Evolutionary conservation across 2,797 vertebrate species (phyloP).

Genomic region (Sarcophilus harrisii): DNA sequence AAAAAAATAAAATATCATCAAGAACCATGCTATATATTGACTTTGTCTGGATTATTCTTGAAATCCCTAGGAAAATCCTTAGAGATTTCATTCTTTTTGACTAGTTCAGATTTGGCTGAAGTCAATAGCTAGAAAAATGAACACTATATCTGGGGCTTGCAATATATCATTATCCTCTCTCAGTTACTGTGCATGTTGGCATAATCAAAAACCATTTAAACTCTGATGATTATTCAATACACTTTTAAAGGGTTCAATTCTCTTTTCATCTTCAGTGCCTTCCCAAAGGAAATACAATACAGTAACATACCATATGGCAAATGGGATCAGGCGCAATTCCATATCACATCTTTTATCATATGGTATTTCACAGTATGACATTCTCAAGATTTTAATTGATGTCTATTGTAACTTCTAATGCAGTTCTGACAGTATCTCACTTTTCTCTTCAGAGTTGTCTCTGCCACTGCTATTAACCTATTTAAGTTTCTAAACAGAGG

Average conservation of each 20-base stretch:
- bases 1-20: slow-evolving; percentile 1
- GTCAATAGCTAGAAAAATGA: slow-evolving; percentile 45
- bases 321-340: slow-evolving; percentile 70
- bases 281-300: slow-evolving; percentile 75
- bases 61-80: slow-evolving; percentile 41
- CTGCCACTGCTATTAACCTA: slow-evolving; percentile 67
- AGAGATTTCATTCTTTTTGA: slow-evolving; percentile 65
- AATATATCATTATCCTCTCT: slow-evolving; percentile 54
- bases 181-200: slow-evolving; percentile 69
- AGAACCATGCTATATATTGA: slow-evolving; percentile 38
- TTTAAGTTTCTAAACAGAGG: slow-evolving; percentile 67
- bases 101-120: slow-evolving; percentile 58
- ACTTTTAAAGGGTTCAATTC: slow-evolving; percentile 67
- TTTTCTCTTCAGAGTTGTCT: slow-evolving; percentile 63
- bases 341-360: slow-evolving; percentile 51
- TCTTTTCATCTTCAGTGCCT: slow-evolving; percentile 55
- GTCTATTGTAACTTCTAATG: slow-evolving; percentile 69
- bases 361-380: slow-evolving; percentile 72
- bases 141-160: slow-evolving; percentile 5
- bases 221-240: slow-evolving; percentile 71
- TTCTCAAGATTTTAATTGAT: slow-evolving; percentile 75
- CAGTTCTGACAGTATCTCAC: slow-evolving; percentile 53
- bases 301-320: slow-evolving; percentile 77
- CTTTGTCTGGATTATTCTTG: slow-evolving; percentile 57
- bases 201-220: slow-evolving; percentile 75